Percentiles rank a stretch among this genome's conserved stretches.
These are phyloP conservation scores for Lates calcarifer DNA, from an alignment of 2,113 vertebrate species.

Conservation along the genomic window DNA sequence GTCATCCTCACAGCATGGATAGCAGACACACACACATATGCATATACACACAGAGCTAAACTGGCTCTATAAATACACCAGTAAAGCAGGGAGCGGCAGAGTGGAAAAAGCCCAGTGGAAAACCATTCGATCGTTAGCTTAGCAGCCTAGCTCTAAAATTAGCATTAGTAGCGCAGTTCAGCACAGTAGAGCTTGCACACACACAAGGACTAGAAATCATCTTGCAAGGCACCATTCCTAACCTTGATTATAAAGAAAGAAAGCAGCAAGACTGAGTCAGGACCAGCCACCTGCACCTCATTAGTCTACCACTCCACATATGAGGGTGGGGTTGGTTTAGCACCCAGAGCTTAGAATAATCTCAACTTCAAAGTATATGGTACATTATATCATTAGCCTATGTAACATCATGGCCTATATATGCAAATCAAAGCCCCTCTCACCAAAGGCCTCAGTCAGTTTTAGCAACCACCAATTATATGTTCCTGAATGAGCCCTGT, in stretches of 20 bases:
- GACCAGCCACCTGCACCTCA: conserved; percentile 52
- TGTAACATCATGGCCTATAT: conserved; percentile 59
- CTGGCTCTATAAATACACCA: conserved; percentile 63
- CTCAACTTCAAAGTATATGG: conserved; percentile 52
- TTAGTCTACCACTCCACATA: conserved; percentile 30
- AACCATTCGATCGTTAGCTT: conserved; percentile 63
- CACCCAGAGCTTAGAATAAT: conserved; percentile 34
- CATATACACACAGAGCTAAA: conserved; percentile 21
- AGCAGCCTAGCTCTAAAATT: conserved; percentile 63
- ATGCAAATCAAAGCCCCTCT: conserved; percentile 56
- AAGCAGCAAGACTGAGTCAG: conserved; percentile 33
- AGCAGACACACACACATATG: not conserved
- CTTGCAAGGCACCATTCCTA: conserved; percentile 21
- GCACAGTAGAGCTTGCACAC: not conserved
- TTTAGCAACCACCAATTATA: conserved; percentile 67
- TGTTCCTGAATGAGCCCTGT: conserved; percentile 50
- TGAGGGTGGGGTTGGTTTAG: conserved; percentile 24
- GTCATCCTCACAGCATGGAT: conserved; percentile 63
- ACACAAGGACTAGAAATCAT: not conserved
- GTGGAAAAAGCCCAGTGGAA: conserved; percentile 64
- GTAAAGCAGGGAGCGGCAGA: conserved; percentile 55
- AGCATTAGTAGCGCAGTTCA: conserved; percentile 15
- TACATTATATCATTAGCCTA: conserved; percentile 58
- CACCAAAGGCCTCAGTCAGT: conserved; percentile 32
- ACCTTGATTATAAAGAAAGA: conserved; percentile 48